Evolutionary conservation across 2,888 invertebrate species (phyloP).

Genomic region (Margaritifera margaritifera): DNA sequence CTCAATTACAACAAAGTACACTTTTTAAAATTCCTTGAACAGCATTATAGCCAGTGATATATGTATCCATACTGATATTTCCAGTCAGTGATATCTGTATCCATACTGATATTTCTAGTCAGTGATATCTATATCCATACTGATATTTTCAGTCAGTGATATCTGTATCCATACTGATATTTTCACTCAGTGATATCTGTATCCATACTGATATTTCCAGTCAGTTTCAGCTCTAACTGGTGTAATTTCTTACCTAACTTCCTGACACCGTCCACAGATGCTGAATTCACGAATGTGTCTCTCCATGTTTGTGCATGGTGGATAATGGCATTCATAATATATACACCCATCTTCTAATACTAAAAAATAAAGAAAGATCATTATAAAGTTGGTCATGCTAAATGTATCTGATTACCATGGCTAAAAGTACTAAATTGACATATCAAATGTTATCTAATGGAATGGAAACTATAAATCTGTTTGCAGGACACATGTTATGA

Average conservation of each 20-base stretch:
- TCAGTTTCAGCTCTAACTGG: too few relatives aligned
- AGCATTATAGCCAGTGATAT: too few relatives aligned
- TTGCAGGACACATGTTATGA: neutral
- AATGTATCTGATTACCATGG: neutral
- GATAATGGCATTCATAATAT: constrained; percentile 76
- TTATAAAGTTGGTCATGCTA: neutral
- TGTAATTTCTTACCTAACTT: constrained; percentile 67
- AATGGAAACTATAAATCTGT: neutral
- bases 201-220: too few relatives aligned
- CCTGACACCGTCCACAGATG: constrained; percentile 75
- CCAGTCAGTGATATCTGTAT: too few relatives aligned
- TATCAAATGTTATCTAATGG: neutral
- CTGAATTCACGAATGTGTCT: constrained; percentile 75
- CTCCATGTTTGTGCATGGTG: constrained; percentile 75
- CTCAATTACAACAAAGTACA: too few relatives aligned
- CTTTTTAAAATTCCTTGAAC: too few relatives aligned
- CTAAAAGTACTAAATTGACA: neutral
- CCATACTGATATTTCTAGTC: too few relatives aligned
- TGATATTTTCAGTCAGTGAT: too few relatives aligned
- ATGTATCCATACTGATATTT: too few relatives aligned
- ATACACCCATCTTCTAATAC: constrained; percentile 69
- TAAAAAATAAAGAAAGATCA: constrained; percentile 14
- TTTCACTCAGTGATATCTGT: too few relatives aligned
- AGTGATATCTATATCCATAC: too few relatives aligned
- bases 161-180: too few relatives aligned